Evolutionary conservation across 2,888 invertebrate species (phyloP).

Genomic region (Scaptomyza cyrtandrae): DNA sequence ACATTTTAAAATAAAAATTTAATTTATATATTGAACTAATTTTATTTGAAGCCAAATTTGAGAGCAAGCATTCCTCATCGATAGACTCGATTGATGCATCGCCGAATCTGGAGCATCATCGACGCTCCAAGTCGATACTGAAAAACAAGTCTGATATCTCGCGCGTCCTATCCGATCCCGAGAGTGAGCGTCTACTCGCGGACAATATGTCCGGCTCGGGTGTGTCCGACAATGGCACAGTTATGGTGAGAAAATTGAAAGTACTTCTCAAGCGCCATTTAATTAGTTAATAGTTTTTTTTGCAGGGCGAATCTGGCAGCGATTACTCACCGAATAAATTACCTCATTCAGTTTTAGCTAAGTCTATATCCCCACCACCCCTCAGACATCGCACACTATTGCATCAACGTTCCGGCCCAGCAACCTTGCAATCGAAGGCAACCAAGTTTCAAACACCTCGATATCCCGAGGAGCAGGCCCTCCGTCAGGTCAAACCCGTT

Average conservation of each 20-base stretch:
- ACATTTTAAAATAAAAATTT: background rate
- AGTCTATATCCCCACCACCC: constrained; percentile 85
- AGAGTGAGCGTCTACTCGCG: constrained; percentile 90
- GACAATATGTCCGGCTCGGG: constrained; percentile 87
- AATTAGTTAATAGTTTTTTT: background rate
- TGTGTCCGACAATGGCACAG: constrained; percentile 86
- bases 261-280: background rate
- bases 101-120: constrained; percentile 88
- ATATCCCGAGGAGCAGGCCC: constrained; percentile 84
- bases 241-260: constrained; percentile 74
- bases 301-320: constrained; percentile 88
- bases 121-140: constrained; percentile 90
- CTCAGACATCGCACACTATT: constrained; percentile 84
- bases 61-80: constrained; percentile 88
- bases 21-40: too few relatives aligned
- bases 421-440: constrained; percentile 83
- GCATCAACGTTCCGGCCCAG: constrained; percentile 84
- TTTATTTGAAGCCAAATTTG: constrained; percentile 82
- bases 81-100: constrained; percentile 89
- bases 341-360: constrained; percentile 85
- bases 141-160: constrained; percentile 89
- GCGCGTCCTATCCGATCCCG: constrained; percentile 87
- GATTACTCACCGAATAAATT: constrained; percentile 87
- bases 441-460: constrained; percentile 85
- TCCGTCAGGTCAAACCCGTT: constrained; percentile 81